Conservation (phyloP, 2,797 vertebrate species). For the Anguilla marmorata region DNA sequence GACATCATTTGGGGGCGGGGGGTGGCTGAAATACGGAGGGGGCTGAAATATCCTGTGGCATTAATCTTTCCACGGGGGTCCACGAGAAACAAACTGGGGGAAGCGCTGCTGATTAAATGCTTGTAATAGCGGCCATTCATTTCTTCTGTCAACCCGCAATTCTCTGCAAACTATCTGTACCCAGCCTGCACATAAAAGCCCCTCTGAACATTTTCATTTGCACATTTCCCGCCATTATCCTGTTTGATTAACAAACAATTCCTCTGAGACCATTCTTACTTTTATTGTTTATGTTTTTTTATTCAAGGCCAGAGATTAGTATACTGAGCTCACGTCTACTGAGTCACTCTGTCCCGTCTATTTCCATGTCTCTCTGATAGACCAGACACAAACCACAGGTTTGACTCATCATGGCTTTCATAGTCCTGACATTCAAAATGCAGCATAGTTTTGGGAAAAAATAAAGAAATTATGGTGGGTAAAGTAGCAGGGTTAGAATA, state of each 20-base stretch:
- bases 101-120: constrained; percentile 79
- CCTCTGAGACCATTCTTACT: neutral
- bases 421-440: neutral
- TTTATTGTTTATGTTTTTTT: neutral
- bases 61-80: constrained; percentile 75
- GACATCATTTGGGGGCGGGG: constrained; percentile 44
- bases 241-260: constrained; percentile 1
- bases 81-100: constrained; percentile 65
- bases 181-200: constrained; percentile 15
- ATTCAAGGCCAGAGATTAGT: neutral
- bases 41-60: constrained; percentile 74
- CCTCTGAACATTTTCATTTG: neutral
- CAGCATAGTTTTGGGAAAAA: neutral
- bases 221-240: neutral
- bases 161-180: constrained; percentile 51
- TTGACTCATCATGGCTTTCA: neutral
- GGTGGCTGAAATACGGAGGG: constrained; percentile 19
- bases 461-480: neutral
- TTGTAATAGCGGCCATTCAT: constrained; percentile 78
- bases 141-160: constrained; percentile 54
- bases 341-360: neutral
- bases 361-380: neutral
- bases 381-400: neutral
- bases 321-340: neutral
- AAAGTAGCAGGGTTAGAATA: neutral